Evolutionary conservation across 2,888 invertebrate species (phyloP).

Genomic region (Philereme transversata): DNA sequence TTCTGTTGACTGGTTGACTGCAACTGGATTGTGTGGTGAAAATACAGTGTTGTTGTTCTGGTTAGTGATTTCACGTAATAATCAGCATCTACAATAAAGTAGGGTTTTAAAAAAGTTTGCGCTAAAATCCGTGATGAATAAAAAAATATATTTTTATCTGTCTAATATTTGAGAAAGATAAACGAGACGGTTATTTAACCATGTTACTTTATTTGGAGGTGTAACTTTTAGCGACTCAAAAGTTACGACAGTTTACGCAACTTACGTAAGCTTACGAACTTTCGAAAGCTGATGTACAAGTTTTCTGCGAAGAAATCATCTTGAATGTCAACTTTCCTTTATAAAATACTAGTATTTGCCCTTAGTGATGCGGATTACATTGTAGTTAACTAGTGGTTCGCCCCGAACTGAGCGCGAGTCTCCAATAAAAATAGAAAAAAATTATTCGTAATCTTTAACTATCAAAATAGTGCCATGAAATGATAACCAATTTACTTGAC

Average conservation of each 20-base stretch:
- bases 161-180: background rate
- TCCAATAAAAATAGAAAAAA: no score
- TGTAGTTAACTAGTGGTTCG: no score
- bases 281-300: conserved; percentile 47
- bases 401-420: no score
- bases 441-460: no score
- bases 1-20: background rate
- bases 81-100: conserved; percentile 6
- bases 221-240: conserved; percentile 13
- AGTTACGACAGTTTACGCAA: conserved; percentile 28
- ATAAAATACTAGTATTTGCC: conserved; percentile 43
- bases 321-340: conserved; percentile 57
- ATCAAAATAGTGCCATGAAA: no score
- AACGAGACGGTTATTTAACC: background rate
- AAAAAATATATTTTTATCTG: background rate
- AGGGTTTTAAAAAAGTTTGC: background rate
- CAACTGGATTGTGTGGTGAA: conserved; percentile 8
- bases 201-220: background rate
- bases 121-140: background rate
- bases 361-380: no score
- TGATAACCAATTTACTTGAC: no score
- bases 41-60: conserved; percentile 9
- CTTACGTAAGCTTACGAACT: conserved; percentile 41
- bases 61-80: conserved; percentile 31
- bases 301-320: conserved; percentile 37